These are phyloP conservation scores for Calyptommatus sinebrachiatus DNA, from an alignment of 2,113 vertebrate genomes.

Conservation along the genomic window DNA sequence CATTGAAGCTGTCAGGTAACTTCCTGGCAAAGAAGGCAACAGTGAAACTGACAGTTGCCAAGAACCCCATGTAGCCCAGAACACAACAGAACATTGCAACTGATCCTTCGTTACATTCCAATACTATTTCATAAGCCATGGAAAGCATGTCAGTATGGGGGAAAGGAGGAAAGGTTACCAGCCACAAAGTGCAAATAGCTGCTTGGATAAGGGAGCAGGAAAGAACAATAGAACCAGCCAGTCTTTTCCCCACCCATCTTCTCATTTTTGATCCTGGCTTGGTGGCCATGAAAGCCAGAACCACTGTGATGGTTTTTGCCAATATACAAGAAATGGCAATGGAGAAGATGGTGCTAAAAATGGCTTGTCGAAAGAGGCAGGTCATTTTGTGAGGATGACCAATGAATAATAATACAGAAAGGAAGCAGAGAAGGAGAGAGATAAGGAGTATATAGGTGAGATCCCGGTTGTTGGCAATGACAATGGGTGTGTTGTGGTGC, in stretches of 20 bases:
- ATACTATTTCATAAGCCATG: background rate
- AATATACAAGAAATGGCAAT: background rate
- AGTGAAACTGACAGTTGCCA: background rate
- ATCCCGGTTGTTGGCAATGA: background rate
- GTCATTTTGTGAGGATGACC: background rate
- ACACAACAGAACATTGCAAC: background rate
- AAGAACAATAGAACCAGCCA: background rate
- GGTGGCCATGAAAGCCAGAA: background rate
- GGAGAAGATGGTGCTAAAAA: background rate
- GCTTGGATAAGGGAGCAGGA: background rate
- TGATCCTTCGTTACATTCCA: background rate
- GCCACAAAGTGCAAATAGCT: background rate
- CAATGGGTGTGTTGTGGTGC: background rate
- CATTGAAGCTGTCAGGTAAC: background rate
- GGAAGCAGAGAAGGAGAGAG: background rate
- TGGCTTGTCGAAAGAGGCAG: background rate
- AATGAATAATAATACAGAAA: background rate
- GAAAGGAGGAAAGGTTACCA: background rate
- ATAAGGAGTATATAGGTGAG: background rate
- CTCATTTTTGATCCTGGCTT: background rate
- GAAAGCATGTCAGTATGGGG: background rate
- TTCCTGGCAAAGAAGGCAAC: background rate
- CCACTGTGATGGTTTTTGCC: background rate
- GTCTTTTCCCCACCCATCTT: background rate
- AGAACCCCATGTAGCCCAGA: background rate